These are phyloP conservation scores for Brachionus manjavacas DNA, from an alignment of 1,140 invertebrate genomes.

Conservation along the genomic window DNA sequence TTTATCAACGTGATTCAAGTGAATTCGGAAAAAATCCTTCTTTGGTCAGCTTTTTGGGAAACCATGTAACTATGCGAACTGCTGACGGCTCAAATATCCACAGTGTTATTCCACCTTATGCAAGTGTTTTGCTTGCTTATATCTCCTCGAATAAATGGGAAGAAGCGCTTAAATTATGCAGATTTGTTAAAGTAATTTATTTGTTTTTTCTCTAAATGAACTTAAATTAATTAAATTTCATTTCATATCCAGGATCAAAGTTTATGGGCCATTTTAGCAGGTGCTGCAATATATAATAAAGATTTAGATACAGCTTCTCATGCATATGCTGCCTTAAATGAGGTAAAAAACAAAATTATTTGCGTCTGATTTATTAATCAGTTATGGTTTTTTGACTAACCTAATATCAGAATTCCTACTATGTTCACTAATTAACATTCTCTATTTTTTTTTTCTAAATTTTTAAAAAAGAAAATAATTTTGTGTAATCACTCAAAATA, in stretches of 20 bases:
- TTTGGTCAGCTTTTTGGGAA: constrained; percentile 72
- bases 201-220: too few relatives aligned
- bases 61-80: constrained; percentile 69
- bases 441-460: too few relatives aligned
- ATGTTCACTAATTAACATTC: too few relatives aligned
- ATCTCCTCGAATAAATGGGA: constrained; percentile 66
- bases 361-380: too few relatives aligned
- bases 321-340: constrained; percentile 81
- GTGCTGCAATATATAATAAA: constrained; percentile 72
- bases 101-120: constrained; percentile 66
- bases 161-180: constrained; percentile 71
- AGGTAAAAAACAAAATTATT: too few relatives aligned
- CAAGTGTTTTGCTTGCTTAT: constrained; percentile 65
- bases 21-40: constrained; percentile 75
- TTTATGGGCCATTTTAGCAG: constrained; percentile 83
- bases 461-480: too few relatives aligned
- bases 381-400: too few relatives aligned
- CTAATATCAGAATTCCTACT: too few relatives aligned
- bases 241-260: constrained; percentile 64
- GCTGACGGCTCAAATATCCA: constrained; percentile 67
- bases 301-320: constrained; percentile 79
- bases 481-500: too few relatives aligned
- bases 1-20: constrained; percentile 64
- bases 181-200: constrained; percentile 67
- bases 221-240: too few relatives aligned